Percentiles rank a stretch among this genome's conserved stretches.
These are phyloP conservation scores for Ypsolopha sequella DNA, from an alignment of 2,888 invertebrate species.

Conservation along the genomic window DNA sequence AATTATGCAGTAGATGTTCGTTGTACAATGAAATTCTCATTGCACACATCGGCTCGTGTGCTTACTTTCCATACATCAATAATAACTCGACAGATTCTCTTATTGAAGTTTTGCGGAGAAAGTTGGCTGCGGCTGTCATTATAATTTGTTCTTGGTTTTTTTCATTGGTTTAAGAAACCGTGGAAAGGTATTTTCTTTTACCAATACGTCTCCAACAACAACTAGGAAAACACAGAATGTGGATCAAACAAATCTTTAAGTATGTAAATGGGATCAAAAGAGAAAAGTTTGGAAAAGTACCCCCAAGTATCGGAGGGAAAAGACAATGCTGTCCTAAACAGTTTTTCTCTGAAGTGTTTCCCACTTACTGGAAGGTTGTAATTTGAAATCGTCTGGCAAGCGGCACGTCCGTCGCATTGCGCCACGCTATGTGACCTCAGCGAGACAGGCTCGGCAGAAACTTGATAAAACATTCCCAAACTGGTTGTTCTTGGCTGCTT, in stretches of 20 bases:
- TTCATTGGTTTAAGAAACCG: too few species aligned
- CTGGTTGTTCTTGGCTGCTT: not conserved
- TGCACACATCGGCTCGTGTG: not conserved
- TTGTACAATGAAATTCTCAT: conserved; percentile 26
- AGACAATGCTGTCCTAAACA: too few species aligned
- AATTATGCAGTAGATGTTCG: conserved; percentile 42
- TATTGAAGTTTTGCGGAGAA: not conserved
- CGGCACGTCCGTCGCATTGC: not conserved
- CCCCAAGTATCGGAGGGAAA: too few species aligned
- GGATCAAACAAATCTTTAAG: too few species aligned
- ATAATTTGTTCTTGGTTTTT: too few species aligned
- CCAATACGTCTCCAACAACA: too few species aligned
- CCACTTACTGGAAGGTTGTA: too few species aligned
- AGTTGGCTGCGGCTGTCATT: not conserved
- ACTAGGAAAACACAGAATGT: too few species aligned
- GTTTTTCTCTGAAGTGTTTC: too few species aligned
- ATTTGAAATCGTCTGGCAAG: not conserved
- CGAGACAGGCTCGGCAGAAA: not conserved
- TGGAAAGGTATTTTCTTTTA: too few species aligned
- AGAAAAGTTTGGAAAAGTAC: too few species aligned
- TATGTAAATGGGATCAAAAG: too few species aligned
- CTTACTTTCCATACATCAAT: conserved; percentile 3
- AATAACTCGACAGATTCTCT: not conserved
- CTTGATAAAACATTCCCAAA: not conserved
- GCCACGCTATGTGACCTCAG: not conserved